A percentile compares a stretch with the other conserved stretches of the same genome.
These are phyloP conservation scores for Cantharis rufa DNA, from an alignment of 2,888 invertebrate genomes.

Conservation along the genomic window DNA sequence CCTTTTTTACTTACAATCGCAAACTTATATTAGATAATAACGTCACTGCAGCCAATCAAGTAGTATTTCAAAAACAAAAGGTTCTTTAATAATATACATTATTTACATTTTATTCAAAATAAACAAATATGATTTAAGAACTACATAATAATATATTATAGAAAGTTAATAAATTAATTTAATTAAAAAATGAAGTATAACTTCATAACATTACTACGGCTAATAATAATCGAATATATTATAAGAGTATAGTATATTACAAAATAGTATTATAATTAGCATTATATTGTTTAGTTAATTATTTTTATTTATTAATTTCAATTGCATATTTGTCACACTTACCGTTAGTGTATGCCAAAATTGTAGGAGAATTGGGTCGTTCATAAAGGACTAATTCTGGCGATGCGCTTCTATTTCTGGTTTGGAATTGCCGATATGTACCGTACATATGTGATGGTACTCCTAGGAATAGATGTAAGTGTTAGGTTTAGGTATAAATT, in stretches of 20 bases:
- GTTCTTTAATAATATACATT: not conserved
- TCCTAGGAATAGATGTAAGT: constrained; percentile 43
- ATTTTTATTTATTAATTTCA: not conserved
- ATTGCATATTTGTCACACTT: constrained; percentile 41
- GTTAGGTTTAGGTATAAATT: not conserved
- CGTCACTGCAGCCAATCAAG: too few species aligned
- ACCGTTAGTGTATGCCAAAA: constrained; percentile 38
- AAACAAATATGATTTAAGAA: not conserved
- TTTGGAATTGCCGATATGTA: constrained; percentile 55
- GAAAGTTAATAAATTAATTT: not conserved
- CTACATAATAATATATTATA: not conserved
- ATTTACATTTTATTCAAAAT: not conserved
- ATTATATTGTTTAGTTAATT: not conserved
- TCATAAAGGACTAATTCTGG: constrained; percentile 47
- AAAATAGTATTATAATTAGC: not conserved
- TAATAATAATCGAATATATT: not conserved
- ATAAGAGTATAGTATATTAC: not conserved
- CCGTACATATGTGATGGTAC: constrained; percentile 58
- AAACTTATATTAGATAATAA: too few species aligned
- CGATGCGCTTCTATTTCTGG: constrained; percentile 42
- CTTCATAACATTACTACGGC: not conserved
- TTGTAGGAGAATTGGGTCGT: constrained; percentile 46
- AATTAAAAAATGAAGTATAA: not conserved
- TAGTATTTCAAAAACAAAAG: not conserved
- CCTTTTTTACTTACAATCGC: not conserved